Conservation (phyloP, 2,888 invertebrate genomes). For the Podabrus alpinus region DNA sequence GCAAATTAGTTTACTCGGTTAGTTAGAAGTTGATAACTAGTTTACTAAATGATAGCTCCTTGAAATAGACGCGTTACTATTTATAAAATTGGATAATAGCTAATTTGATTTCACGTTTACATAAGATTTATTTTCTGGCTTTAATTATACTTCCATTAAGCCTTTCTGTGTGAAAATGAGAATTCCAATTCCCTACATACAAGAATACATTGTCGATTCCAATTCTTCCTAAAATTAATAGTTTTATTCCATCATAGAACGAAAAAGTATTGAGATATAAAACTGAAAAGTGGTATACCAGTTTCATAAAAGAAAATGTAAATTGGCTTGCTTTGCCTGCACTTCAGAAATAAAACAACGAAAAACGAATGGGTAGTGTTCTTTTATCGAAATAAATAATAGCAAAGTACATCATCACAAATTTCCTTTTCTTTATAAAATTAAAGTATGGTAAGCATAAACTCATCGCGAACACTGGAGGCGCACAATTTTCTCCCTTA, state of each 20-base stretch:
- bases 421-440: background rate
- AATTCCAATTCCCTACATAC: background rate
- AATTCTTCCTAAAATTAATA: background rate
- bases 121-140: background rate
- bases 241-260: background rate
- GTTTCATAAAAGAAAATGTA: background rate
- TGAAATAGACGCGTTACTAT: background rate
- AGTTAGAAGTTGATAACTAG: constrained; percentile 18
- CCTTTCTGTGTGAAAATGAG: background rate
- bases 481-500: background rate
- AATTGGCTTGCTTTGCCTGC: background rate
- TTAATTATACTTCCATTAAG: background rate
- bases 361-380: background rate
- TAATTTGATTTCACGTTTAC: background rate
- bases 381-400: background rate
- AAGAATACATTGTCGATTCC: background rate
- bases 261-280: background rate
- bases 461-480: background rate
- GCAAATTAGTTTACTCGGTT: constrained; percentile 18
- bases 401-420: background rate
- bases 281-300: background rate
- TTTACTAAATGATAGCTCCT: constrained; percentile 10
- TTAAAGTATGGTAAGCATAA: background rate
- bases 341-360: background rate
- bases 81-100: background rate